Base-by-base conservation (phyloP, 2,797 vertebrate species). In the Poeciliopsis infans region DNA sequence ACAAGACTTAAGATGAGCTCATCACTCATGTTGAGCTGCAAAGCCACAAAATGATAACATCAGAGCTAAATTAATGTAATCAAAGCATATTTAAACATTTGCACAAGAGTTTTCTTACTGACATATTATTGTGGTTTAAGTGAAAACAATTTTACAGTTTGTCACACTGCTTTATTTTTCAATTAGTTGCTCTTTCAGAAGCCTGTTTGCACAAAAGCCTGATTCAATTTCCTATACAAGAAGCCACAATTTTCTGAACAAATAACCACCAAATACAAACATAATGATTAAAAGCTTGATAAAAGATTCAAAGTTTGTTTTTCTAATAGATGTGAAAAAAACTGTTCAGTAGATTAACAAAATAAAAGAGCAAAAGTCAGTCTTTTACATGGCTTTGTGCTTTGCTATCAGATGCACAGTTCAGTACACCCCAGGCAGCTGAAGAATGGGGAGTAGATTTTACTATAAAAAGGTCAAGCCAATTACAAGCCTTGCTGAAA, bases 381-480 rank as follows among this genome's bases (percentile, higher is more conserved):
- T 20, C 20, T 23, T 43, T 61, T 7, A 47, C 16, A 73, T 16
- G 5, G 20, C 41, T 74, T 5, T n/a, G 31, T 33, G 28, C 28
- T 72, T 46, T 20, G 13, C 55, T 36, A 16, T 49, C 31, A 72
- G 31, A 49, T 28, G 47, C 36, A 39, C 71, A 55, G 45, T 55
- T 43, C 8, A 28, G 46, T 33, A 55, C 45, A 66, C 61, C 49
- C n/a, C 7, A 55, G 57, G 18, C 49, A 79, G 47, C 7, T 68
- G 61, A 47, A 55, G 31, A 59, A 59, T 36, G 39, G 28, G n/a
- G 28, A 57, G 28, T 12, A 68, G 5, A 69, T 74, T 43, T 55
- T 36, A 12, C 11, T 13, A 23, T 39, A 43, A 43, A 77, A 71
- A 71, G 51, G 41, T 57, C 76, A 57, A 77, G 31, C 66, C 76